Evolutionary conservation across 1,140 invertebrate genomes (phyloP), one percentile per base, ranked within the genome.

Genomic region (Conopomorpha cramerella): DNA sequence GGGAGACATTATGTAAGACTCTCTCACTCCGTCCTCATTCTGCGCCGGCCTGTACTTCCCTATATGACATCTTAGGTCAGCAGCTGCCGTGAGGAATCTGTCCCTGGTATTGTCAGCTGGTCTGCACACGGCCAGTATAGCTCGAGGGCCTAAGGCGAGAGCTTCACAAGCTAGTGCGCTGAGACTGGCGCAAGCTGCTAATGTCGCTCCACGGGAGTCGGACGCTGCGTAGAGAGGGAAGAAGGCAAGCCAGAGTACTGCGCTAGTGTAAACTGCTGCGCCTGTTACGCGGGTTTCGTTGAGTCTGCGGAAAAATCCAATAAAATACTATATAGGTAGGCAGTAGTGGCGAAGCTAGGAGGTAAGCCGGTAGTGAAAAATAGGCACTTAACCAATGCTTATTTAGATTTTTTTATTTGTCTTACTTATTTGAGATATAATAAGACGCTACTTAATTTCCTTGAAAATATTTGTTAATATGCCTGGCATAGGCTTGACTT

Each of bases 221-320:
- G 87, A 89, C 2, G 90, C 90, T 55, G 85, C 90, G 68, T 92
- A 92, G 40, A 93, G 90, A 1, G 91, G 88, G 6, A 93, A 80
- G 65, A 94, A 94, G n/a, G 91, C 91, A 14, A 90, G 74, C 91
- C 91, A 94, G 40, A 93, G 91, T 10, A 94, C 89, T 44, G 91
- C 88, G 0, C 91, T 94, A 0, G 91, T 91, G 59, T 93, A 94
- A 89, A 92, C 93, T 2, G 89, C 88, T 45, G 91, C 91, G 8
- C 89, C 89, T 41, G 91, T 91, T 51, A 89, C 91, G 63, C 90
- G 90, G 0, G 89, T 87, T 56, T 91, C 89, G 68, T 93, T 94
- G 59, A 93, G n/a, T n/a, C n/a, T n/a, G n/a, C n/a, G n/a, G n/a
- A n/a, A n/a, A n/a, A n/a, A n/a, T n/a, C n/a, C n/a, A n/a, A n/a